Percentiles rank a stretch among this genome's conserved stretches.
Conservation (phyloP, 1,140 invertebrate genomes). For the Ceratina calcarata region DNA sequence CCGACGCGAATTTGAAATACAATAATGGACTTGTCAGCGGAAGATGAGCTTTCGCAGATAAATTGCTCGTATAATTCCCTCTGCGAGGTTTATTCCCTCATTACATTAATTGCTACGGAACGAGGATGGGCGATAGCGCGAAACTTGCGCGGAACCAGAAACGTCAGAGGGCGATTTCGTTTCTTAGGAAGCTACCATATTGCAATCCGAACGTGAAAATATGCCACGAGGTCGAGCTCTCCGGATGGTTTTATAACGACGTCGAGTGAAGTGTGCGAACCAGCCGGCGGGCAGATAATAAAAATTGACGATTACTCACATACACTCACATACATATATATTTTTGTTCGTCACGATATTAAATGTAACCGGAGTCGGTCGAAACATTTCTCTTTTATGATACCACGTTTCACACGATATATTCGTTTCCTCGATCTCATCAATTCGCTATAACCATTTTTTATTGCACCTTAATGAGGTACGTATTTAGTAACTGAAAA, state of each 20-base stretch:
- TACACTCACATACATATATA: background rate
- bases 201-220: slow-evolving; percentile 33
- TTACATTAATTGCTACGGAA: slow-evolving; percentile 61
- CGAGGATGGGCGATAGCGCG: slow-evolving; percentile 25
- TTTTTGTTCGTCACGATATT: background rate
- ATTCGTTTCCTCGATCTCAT: too few relatives aligned
- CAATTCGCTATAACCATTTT: too few relatives aligned
- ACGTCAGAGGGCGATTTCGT: slow-evolving; percentile 19
- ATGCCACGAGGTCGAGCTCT: slow-evolving; percentile 44
- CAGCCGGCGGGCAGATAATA: background rate
- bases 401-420: too few relatives aligned
- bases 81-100: slow-evolving; percentile 59
- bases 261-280: background rate
- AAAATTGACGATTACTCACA: slow-evolving; percentile 12
- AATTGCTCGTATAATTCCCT: slow-evolving; percentile 50
- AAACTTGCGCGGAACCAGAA: slow-evolving; percentile 3
- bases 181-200: background rate
- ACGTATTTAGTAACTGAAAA: too few relatives aligned
- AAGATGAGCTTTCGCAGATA: slow-evolving; percentile 37
- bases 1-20: slow-evolving; percentile 29
- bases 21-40: slow-evolving; percentile 51
- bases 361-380: background rate
- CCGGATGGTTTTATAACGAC: slow-evolving; percentile 25
- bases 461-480: too few relatives aligned
- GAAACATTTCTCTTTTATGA: background rate